phyloP scores from a whole-genome alignment of 2,113 vertebrate species.

The Ibidorhyncha struthersii region DNA sequence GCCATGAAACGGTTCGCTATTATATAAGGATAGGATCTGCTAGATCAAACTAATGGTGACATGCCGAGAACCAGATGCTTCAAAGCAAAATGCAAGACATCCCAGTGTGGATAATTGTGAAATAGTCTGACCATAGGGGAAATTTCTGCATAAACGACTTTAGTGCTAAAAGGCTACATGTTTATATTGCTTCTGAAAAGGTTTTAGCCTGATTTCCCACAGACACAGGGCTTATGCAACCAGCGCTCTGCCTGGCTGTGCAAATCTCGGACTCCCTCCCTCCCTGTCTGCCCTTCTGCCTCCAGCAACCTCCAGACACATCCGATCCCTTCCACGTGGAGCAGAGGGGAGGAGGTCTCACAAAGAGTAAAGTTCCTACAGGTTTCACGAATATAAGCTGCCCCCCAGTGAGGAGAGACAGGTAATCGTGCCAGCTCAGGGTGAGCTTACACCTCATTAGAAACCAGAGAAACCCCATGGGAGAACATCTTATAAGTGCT shows the following conservation, averaged over 20 bases:
- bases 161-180: constrained; percentile 36
- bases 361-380: neutral
- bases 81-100: constrained; percentile 45
- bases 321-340: neutral
- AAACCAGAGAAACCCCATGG: neutral
- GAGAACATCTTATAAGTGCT: neutral
- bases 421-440: neutral
- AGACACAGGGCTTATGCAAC: constrained; percentile 53
- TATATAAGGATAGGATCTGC: constrained; percentile 25
- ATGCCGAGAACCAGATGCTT: constrained; percentile 24
- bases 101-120: constrained; percentile 49
- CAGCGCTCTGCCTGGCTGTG: neutral
- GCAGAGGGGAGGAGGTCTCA: neutral
- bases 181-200: constrained; percentile 58
- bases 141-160: constrained; percentile 57
- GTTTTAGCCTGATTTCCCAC: constrained; percentile 50
- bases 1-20: constrained; percentile 23
- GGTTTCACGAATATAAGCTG: neutral
- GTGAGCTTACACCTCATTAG: neutral
- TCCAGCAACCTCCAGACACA: neutral
- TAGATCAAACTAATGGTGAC: constrained; percentile 35
- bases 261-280: neutral
- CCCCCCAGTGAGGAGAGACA: neutral
- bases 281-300: neutral
- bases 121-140: constrained; percentile 52